phyloP scores from a whole-genome alignment of 2,113 vertebrate species.

The Megaceryle maxima region DNA sequence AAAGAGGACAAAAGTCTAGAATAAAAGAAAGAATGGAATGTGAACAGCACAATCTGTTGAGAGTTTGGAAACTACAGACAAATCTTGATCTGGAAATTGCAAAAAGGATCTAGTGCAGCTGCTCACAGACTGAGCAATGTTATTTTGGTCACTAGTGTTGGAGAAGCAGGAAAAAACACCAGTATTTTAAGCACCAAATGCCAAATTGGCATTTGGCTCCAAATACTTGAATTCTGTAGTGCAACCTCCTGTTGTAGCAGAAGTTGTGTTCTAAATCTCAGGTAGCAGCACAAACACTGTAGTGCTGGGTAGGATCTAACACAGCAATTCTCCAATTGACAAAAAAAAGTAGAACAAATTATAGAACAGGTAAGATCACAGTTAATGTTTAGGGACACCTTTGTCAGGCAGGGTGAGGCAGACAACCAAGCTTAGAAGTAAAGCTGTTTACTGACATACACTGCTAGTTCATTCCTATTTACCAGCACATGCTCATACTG shows the following conservation, averaged over 20 bases:
- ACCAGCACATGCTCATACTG: background rate
- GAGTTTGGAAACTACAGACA: background rate
- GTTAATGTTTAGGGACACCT: background rate
- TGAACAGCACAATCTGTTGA: background rate
- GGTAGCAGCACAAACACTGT: background rate
- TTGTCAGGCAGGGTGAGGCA: background rate
- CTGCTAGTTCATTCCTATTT: background rate
- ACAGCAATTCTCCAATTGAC: background rate
- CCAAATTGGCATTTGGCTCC: background rate
- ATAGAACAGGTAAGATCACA: background rate
- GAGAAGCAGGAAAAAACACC: background rate
- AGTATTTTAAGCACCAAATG: background rate
- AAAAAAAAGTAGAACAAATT: background rate
- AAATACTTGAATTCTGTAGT: background rate
- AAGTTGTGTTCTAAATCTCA: background rate
- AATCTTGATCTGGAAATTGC: background rate
- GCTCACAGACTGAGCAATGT: background rate
- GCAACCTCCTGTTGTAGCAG: background rate
- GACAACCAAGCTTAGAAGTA: background rate
- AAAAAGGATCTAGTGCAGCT: background rate
- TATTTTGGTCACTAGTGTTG: background rate
- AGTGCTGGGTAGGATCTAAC: background rate
- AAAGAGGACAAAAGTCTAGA: background rate
- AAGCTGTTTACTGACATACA: background rate
- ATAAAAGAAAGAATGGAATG: background rate